phyloP scores from a whole-genome alignment of 2,113 vertebrate species.

The Edolisoma coerulescens region DNA sequence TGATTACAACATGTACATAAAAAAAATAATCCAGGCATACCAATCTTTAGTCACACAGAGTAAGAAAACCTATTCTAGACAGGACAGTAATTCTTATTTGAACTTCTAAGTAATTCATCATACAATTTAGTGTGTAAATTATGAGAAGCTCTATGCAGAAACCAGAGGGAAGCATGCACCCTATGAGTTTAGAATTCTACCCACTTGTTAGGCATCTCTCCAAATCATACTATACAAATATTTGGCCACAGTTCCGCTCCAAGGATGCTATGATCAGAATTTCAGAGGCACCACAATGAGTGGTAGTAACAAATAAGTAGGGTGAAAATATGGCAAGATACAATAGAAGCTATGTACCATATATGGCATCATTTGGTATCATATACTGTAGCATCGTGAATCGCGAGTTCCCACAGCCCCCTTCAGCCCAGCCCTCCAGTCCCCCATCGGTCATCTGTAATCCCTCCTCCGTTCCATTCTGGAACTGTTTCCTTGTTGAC shows the following conservation, averaged over 20 bases:
- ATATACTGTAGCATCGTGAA: no score
- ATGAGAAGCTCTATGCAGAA: not conserved
- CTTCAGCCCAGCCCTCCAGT: no score
- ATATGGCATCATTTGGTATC: not conserved
- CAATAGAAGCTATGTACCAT: not conserved
- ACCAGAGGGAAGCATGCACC: not conserved
- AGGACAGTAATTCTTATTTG: not conserved
- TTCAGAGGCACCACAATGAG: not conserved
- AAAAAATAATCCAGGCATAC: not conserved
- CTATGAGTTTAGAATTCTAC: not conserved
- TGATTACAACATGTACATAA: not conserved
- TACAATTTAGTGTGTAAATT: not conserved
- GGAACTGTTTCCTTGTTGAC: no score
- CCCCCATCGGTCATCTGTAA: no score
- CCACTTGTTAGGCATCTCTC: not conserved
- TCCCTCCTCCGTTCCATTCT: no score
- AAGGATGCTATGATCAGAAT: not conserved
- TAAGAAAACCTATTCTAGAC: not conserved
- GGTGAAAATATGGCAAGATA: not conserved
- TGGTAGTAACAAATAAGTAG: not conserved
- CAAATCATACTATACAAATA: not conserved
- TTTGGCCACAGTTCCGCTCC: rapidly evolving
- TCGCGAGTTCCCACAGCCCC: no score
- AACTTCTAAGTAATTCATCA: not conserved
- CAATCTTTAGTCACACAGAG: not conserved